These are phyloP conservation scores for Acanthococcus lagerstroemiae DNA, from an alignment of 2,888 invertebrate species.

Conservation along the genomic window DNA sequence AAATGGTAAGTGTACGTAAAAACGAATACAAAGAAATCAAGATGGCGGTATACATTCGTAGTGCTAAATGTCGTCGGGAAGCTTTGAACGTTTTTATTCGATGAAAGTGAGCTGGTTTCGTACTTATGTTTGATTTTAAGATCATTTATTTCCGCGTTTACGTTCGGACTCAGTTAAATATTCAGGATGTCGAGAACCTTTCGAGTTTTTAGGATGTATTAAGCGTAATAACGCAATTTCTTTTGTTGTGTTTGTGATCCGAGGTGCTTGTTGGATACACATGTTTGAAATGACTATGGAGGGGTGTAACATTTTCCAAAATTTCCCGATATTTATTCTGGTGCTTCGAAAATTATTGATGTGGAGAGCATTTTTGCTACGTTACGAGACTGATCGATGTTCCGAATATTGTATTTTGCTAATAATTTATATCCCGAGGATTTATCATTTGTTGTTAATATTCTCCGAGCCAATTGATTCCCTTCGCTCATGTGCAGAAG, in stretches of 20 bases:
- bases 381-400: too few species aligned
- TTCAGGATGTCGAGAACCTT: neutral
- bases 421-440: too few species aligned
- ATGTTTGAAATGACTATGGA: constrained; percentile 11
- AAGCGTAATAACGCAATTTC: neutral
- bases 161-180: neutral
- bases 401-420: neutral
- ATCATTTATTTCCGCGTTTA: neutral
- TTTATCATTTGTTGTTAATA: neutral
- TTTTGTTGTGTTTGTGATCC: constrained; percentile 20
- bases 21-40: constrained; percentile 8
- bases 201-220: neutral
- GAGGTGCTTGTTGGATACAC: constrained; percentile 8
- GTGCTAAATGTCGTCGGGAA: constrained; percentile 3
- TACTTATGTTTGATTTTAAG: neutral
- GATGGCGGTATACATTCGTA: constrained; percentile 13
- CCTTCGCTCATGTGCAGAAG: neutral
- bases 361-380: too few species aligned
- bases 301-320: constrained; percentile 14
- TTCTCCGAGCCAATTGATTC: neutral
- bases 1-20: constrained; percentile 13
- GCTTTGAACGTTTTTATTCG: neutral
- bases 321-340: neutral
- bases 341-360: neutral
- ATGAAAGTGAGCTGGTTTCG: constrained; percentile 17